phyloP scores from a whole-genome alignment of 1,140 invertebrate species.

The Pachyrhynchus sulphureomaculatus region DNA sequence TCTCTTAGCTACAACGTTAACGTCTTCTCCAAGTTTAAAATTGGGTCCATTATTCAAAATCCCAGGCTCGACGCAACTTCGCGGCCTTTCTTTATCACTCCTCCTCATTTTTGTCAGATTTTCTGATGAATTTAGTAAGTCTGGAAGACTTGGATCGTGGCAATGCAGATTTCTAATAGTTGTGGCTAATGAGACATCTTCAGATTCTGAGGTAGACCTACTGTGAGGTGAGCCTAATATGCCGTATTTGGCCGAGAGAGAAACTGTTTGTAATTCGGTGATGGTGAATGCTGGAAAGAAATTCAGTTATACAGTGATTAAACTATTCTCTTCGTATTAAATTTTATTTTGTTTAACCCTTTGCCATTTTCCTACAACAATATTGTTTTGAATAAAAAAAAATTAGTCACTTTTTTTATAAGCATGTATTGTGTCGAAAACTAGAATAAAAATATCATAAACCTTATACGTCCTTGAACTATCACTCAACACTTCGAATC shows the following conservation, averaged over 20 bases:
- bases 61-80: conserved; percentile 66
- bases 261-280: conserved; percentile 53
- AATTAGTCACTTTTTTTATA: too few species aligned
- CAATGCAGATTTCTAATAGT: conserved; percentile 45
- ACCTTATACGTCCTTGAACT: too few species aligned
- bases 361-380: too few species aligned
- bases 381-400: too few species aligned
- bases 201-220: conserved; percentile 55
- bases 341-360: too few species aligned
- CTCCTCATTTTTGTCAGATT: conserved; percentile 53
- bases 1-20: conserved; percentile 61
- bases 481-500: too few species aligned
- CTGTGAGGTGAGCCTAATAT: conserved; percentile 56
- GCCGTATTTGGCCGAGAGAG: conserved; percentile 57
- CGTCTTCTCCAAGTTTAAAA: conserved; percentile 57
- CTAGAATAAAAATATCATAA: too few species aligned
- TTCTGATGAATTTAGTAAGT: conserved; percentile 58
- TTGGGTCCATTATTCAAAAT: conserved; percentile 52
- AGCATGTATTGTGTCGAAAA: too few species aligned
- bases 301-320: too few species aligned
- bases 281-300: conserved; percentile 31
- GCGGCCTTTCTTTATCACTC: conserved; percentile 61
- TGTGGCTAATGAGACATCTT: conserved; percentile 41
- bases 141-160: conserved; percentile 54
- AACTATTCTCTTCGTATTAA: too few species aligned